Base-by-base conservation (phyloP, 2,797 vertebrate genomes). In the Gorsachius magnificus region DNA sequence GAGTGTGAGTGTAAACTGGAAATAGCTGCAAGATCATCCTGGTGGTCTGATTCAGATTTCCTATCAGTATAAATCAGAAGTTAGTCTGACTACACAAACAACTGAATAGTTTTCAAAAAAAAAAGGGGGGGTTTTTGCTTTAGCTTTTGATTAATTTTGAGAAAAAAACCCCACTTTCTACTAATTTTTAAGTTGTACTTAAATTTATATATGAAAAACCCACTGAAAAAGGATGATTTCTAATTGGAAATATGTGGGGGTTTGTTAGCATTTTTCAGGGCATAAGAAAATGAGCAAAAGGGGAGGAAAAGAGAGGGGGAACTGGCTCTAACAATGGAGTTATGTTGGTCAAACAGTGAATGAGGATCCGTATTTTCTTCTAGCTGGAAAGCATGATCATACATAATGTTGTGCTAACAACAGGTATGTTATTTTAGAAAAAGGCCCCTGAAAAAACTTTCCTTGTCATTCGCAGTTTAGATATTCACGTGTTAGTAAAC, bases 161-260 rank as follows among this genome's bases (percentile, higher is more conserved):
- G 10, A 1, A 7, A 4, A 4, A 48, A 28, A 12, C 4, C 0
- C 0, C 8, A 41, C 7, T 64, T 68, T 61, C 22, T 48, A 26
- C 0, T 54, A 0, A 13, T 51, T 66, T 68, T 76, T 13, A 10
- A 48, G 48, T 76, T 82, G 91, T 69, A 24, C 8, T 45, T 43
- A 9, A 15, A 26, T 41, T 20, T 60, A 7, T 10, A 6, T 43
- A 43, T 78, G 18, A 54, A 80, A 91, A 90, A 16, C 41, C 41
- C 56, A 6, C 13, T 78, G 20, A 57, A 80, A 91, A 90, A 16
- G 19, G 2, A 22, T 81, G 2, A 31, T 54, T 91, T 83, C 26
- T 75, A 22, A 28, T 14, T 36, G 11, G 22, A 88, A 86, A 31
- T 74, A 26, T 16, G 4, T 58, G 1, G 2, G 2, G 2, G 1